A percentile compares a stretch with the other conserved stretches of the same genome.
Conservation (phyloP, 2,888 invertebrate genomes). For the Drosophila hawaiiensis region DNA sequence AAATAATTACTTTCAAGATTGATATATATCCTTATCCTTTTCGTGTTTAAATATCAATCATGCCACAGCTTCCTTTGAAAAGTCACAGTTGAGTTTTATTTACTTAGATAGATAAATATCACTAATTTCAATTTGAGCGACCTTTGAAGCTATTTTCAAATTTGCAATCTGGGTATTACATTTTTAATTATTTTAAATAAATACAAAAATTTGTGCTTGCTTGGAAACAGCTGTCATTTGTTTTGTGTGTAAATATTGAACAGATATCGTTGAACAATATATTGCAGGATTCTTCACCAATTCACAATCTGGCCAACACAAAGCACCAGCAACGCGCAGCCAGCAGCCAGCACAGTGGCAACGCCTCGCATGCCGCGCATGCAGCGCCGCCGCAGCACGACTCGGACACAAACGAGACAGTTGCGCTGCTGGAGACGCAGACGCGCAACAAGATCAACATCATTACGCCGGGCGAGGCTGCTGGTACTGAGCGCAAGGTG, state of each 20-base stretch:
- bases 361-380: slow-evolving; percentile 61
- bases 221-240: background rate
- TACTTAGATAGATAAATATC: no score
- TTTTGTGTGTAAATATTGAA: background rate
- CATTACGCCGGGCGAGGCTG: slow-evolving; percentile 73
- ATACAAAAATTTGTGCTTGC: background rate
- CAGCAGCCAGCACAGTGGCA: slow-evolving; percentile 75
- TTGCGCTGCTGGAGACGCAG: slow-evolving; percentile 84
- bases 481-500: slow-evolving; percentile 55
- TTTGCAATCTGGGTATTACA: background rate
- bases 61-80: no score
- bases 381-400: slow-evolving; percentile 64
- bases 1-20: background rate
- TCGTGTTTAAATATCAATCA: no score
- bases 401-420: slow-evolving; percentile 82
- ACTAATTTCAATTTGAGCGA: no score
- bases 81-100: no score
- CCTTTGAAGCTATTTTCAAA: background rate
- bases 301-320: slow-evolving; percentile 85
- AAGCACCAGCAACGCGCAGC: slow-evolving; percentile 81
- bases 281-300: slow-evolving; percentile 84
- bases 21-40: background rate
- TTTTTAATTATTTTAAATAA: background rate
- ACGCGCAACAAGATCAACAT: slow-evolving; percentile 83
- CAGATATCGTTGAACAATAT: background rate